Conservation (phyloP, 2,113 vertebrate species). For the Pleuronectes platessa region DNA sequence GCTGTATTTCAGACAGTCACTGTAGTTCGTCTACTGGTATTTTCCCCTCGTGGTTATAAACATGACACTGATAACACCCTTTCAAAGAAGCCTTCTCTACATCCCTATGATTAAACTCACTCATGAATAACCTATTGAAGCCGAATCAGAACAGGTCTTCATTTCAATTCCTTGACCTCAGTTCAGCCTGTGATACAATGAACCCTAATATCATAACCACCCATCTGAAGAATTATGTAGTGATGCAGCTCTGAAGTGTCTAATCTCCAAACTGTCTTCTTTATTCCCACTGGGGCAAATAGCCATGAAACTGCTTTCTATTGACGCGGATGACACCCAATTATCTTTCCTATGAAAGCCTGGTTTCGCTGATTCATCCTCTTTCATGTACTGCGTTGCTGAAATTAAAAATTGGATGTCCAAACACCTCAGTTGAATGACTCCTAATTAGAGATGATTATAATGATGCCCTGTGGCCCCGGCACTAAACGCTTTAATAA, state of each 20-base stretch:
- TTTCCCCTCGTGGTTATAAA: too few relatives aligned
- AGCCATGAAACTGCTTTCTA: too few relatives aligned
- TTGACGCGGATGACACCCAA: background rate
- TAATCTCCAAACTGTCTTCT: too few relatives aligned
- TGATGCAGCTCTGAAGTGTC: too few relatives aligned
- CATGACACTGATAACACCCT: too few relatives aligned
- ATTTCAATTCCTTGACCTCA: background rate
- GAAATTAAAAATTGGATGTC: background rate
- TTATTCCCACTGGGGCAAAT: too few relatives aligned
- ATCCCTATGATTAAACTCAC: background rate
- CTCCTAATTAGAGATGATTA: background rate
- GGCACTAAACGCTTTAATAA: background rate
- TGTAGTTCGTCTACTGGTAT: background rate
- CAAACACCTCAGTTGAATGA: background rate
- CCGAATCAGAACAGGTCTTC: background rate
- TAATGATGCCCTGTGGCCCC: background rate
- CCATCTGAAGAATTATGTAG: too few relatives aligned
- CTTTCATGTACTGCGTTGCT: background rate
- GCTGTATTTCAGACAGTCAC: background rate
- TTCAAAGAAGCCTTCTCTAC: too few relatives aligned
- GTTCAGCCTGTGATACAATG: background rate
- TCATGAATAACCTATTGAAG: background rate
- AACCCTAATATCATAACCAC: background rate
- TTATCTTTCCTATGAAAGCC: background rate
- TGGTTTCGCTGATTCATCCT: background rate